A percentile compares a stretch with the other conserved stretches of the same genome.
Evolutionary conservation across 1,140 invertebrate genomes (phyloP).

Genomic region (Paralvinella palmiformis): DNA sequence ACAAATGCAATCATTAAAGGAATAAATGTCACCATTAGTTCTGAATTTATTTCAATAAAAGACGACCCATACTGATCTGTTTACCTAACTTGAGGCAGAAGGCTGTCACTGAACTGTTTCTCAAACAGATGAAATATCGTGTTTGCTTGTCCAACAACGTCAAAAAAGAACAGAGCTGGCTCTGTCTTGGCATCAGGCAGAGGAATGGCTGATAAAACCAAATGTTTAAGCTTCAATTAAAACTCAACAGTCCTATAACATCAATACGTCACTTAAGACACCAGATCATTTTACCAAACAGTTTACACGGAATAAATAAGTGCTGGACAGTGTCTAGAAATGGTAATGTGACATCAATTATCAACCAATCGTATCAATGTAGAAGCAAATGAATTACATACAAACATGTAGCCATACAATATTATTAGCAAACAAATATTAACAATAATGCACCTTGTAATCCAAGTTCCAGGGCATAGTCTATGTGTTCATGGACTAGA

Average conservation of each 20-base stretch:
- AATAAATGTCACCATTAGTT: slow-evolving; percentile 17
- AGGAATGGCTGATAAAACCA: slow-evolving; percentile 61
- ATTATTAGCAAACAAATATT: background rate
- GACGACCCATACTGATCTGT: slow-evolving; percentile 24
- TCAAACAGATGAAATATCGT: slow-evolving; percentile 92
- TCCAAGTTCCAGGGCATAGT: slow-evolving; percentile 91
- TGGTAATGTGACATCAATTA: no score
- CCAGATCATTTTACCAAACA: no score
- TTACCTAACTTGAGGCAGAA: slow-evolving; percentile 83
- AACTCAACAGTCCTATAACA: no score
- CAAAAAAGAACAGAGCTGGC: slow-evolving; percentile 89
- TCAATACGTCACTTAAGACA: no score
- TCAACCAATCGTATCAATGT: no score
- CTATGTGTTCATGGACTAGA: slow-evolving; percentile 85
- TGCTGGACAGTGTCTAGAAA: no score
- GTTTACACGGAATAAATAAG: no score
- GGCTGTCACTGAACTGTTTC: slow-evolving; percentile 85
- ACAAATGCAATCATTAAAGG: no score
- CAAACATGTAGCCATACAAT: slow-evolving; percentile 4
- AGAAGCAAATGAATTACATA: no score
- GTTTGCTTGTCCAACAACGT: slow-evolving; percentile 89
- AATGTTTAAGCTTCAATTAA: no score
- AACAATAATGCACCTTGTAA: slow-evolving; percentile 58
- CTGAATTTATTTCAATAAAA: slow-evolving; percentile 3
- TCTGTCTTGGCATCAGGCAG: slow-evolving; percentile 76